Evolutionary conservation across 2,113 vertebrate species (phyloP).

Genomic region (Harpagus bidentatus): DNA sequence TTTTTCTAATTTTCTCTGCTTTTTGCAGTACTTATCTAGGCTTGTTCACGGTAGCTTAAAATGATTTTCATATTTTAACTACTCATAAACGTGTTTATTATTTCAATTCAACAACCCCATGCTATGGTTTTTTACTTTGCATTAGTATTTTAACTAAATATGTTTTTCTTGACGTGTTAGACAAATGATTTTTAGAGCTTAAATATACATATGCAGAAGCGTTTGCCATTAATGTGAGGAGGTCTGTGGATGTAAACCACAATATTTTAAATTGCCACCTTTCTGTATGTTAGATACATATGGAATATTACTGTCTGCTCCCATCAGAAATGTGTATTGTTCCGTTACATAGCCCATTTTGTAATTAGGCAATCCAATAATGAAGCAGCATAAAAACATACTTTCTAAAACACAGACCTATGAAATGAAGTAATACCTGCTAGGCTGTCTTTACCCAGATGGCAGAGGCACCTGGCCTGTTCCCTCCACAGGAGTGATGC

Average conservation of each 20-base stretch:
- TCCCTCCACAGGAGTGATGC: rapidly evolving
- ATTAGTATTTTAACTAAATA: neutral
- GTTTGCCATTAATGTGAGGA: neutral
- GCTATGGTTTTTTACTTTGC: neutral
- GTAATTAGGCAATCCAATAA: neutral
- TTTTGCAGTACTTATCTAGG: neutral
- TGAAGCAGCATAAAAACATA: neutral
- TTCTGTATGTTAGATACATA: neutral
- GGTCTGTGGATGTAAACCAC: too few species aligned
- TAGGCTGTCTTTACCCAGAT: neutral
- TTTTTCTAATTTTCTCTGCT: neutral
- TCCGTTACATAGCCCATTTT: neutral
- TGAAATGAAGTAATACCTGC: neutral
- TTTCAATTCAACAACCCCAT: neutral
- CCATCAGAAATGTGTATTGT: rapidly evolving
- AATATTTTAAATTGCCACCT: neutral
- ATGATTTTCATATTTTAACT: neutral
- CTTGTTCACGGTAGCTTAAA: neutral
- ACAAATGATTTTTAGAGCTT: neutral
- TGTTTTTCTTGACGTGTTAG: neutral
- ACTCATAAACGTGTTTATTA: neutral
- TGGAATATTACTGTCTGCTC: neutral
- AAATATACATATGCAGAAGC: neutral
- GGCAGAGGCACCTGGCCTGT: neutral
- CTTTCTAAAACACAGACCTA: rapidly evolving